phyloP scores from a whole-genome alignment of 2,113 vertebrate species.

The Colossoma macropomum region DNA sequence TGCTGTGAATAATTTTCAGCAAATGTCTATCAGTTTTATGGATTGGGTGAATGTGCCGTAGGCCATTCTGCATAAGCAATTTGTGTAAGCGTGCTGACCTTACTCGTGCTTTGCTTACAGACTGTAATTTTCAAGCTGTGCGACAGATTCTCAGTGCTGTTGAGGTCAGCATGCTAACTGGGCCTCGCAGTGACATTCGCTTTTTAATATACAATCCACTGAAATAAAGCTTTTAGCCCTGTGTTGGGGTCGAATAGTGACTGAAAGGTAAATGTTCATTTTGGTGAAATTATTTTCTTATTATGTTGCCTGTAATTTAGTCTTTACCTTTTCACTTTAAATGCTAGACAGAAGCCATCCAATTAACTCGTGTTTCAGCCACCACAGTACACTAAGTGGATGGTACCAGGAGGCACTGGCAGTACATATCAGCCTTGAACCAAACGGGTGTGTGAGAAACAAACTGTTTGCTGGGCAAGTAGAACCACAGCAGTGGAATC shows the following conservation, averaged over 20 bases:
- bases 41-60: neutral
- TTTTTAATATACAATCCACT: neutral
- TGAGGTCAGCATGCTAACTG: neutral
- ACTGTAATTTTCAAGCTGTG: neutral
- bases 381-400: constrained; percentile 5
- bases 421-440: constrained; percentile 3
- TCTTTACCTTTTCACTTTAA: neutral
- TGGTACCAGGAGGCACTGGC: neutral
- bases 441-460: neutral
- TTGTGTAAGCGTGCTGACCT: neutral
- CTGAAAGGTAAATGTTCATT: neutral
- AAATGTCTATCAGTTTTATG: neutral
- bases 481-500: neutral
- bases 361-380: neutral
- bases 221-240: neutral
- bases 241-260: neutral
- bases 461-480: neutral
- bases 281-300: neutral
- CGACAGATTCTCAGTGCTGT: neutral
- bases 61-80: neutral
- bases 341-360: neutral
- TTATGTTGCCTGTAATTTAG: neutral
- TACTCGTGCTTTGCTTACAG: neutral
- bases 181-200: neutral
- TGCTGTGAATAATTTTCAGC: neutral